These are phyloP conservation scores for Pachypsylla venusta DNA, from an alignment of 1,140 invertebrate species.

Conservation along the genomic window DNA sequence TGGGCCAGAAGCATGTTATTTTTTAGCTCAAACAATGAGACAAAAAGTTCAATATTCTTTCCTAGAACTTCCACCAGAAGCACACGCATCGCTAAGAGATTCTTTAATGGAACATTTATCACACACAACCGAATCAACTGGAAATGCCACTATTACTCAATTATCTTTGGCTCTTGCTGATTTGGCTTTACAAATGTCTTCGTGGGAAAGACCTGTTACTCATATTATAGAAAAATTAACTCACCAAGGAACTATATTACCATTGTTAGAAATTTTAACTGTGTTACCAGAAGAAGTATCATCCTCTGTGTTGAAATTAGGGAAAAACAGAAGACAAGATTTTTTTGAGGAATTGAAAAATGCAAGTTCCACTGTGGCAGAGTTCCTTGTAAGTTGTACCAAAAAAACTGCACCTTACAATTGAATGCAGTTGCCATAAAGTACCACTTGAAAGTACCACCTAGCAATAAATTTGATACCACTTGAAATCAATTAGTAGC, in stretches of 20 bases:
- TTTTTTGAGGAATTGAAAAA: conserved; percentile 56
- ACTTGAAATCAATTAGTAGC: no score
- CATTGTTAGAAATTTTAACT: conserved; percentile 79
- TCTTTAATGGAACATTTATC: conserved; percentile 82
- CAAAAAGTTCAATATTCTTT: conserved; percentile 89
- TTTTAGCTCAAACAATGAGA: conserved; percentile 94
- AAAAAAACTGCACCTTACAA: neutral
- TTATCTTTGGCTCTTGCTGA: conserved; percentile 84
- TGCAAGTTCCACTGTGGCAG: conserved; percentile 45
- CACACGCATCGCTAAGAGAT: conserved; percentile 71
- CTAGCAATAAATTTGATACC: no score
- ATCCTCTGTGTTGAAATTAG: conserved; percentile 64
- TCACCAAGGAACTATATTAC: conserved; percentile 45
- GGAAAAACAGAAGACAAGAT: conserved; percentile 75
- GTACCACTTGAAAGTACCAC: no score
- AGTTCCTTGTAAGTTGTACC: conserved; percentile 51
- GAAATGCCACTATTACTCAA: conserved; percentile 76
- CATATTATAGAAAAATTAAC: conserved; percentile 63
- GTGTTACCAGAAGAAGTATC: conserved; percentile 93
- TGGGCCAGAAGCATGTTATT: conserved; percentile 85
- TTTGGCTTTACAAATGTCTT: conserved; percentile 80
- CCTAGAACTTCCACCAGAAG: conserved; percentile 75
- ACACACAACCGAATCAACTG: conserved; percentile 65
- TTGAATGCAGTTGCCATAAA: no score
- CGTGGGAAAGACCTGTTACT: conserved; percentile 77